phyloP scores from a whole-genome alignment of 2,797 vertebrate genomes.

The Gastrophryne carolinensis region DNA sequence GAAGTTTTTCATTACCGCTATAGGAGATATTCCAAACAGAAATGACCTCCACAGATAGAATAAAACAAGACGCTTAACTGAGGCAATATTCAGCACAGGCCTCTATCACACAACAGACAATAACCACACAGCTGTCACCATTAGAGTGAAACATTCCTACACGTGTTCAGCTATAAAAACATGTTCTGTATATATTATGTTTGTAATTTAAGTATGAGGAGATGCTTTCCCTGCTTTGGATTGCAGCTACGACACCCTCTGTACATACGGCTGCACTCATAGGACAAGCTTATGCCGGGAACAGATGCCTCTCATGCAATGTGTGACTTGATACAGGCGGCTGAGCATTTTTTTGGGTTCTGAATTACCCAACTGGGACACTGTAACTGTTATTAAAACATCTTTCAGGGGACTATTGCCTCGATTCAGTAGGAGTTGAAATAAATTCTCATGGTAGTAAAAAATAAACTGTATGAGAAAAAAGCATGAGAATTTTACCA shows the following conservation, averaged over 20 bases:
- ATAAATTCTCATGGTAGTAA: too few relatives aligned
- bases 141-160: not conserved
- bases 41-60: not conserved
- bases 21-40: not conserved
- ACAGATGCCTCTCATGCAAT: not conserved
- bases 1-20: not conserved
- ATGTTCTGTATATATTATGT: slow-evolving; percentile 3
- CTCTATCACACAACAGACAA: not conserved
- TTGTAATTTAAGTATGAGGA: not conserved
- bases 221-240: not conserved
- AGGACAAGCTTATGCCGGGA: not conserved
- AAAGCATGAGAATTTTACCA: too few relatives aligned
- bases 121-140: not conserved
- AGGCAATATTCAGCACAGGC: not conserved
- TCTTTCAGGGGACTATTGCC: too few relatives aligned
- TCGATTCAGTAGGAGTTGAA: too few relatives aligned
- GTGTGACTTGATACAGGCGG: not conserved
- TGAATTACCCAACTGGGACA: too few relatives aligned
- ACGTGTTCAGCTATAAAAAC: not conserved
- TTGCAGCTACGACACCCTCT: not conserved
- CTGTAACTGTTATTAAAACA: too few relatives aligned
- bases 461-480: too few relatives aligned
- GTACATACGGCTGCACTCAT: not conserved
- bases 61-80: not conserved
- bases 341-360: too few relatives aligned